phyloP scores from a whole-genome alignment of 2,888 invertebrate genomes.

The Escarpia spicata region DNA sequence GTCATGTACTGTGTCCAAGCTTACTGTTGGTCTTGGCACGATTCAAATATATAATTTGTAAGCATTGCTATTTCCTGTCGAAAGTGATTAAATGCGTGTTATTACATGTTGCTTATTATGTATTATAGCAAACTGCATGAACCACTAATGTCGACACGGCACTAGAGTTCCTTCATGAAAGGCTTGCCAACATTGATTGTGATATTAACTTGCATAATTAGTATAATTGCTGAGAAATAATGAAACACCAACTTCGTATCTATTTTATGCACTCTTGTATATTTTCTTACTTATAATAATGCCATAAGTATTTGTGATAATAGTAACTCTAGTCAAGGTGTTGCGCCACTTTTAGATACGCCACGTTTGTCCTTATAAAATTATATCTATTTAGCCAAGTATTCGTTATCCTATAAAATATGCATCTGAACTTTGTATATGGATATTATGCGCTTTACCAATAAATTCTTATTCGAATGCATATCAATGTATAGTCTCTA shows the following conservation, averaged over 20 bases:
- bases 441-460: neutral
- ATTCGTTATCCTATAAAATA: neutral
- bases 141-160: no score
- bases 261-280: neutral
- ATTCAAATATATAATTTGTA: no score
- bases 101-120: no score
- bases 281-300: neutral
- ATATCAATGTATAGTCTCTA: neutral
- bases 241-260: no score
- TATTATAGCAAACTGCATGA: no score
- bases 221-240: no score
- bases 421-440: neutral
- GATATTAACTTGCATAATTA: no score
- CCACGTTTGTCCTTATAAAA: neutral
- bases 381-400: neutral
- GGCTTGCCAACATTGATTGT: no score
- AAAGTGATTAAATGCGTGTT: no score
- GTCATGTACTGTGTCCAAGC: neutral
- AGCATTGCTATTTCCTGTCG: no score
- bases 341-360: neutral
- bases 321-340: neutral
- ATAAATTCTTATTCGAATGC: neutral
- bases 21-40: neutral
- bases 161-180: no score
- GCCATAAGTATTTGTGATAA: neutral